Conservation (phyloP, 2,113 vertebrate genomes). For the Pseudolaguvia tuberculata region DNA sequence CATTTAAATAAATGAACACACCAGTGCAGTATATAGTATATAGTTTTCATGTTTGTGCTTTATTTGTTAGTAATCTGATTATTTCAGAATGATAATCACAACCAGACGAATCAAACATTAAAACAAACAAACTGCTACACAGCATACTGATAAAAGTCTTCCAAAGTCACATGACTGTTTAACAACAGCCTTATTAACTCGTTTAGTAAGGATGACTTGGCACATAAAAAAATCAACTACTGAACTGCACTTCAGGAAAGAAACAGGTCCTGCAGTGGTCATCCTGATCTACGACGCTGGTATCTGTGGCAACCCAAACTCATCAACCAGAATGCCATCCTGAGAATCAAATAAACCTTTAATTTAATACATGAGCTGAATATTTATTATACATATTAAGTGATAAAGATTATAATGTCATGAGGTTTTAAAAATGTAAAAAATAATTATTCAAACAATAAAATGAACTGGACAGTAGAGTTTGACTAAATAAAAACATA, state of each 20-base stretch:
- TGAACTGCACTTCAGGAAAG: conserved; percentile 59
- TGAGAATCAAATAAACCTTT: conserved; percentile 57
- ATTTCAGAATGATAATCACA: background rate
- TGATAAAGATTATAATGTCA: too few relatives aligned
- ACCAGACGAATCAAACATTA: background rate
- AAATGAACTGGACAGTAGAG: too few relatives aligned
- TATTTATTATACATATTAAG: background rate
- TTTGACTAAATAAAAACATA: too few relatives aligned
- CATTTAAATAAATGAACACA: background rate
- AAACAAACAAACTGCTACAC: background rate
- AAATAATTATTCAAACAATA: too few relatives aligned
- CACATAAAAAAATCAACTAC: conserved; percentile 56
- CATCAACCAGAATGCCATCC: conserved; percentile 96
- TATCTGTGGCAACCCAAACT: conserved; percentile 95
- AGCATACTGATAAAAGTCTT: conserved; percentile 37
- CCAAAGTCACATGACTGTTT: conserved; percentile 57
- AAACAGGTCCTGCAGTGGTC: conserved; percentile 46
- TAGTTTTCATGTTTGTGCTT: conserved; percentile 1
- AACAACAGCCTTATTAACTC: conserved; percentile 45
- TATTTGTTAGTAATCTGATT: conserved; percentile 7
- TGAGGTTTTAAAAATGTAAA: background rate
- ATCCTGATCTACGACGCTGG: conserved; percentile 79
- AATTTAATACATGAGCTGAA: background rate
- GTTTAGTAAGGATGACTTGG: conserved; percentile 43
- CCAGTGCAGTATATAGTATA: background rate